Evolutionary conservation across 2,797 vertebrate species (phyloP).

Genomic region (Scolopax rusticola): DNA sequence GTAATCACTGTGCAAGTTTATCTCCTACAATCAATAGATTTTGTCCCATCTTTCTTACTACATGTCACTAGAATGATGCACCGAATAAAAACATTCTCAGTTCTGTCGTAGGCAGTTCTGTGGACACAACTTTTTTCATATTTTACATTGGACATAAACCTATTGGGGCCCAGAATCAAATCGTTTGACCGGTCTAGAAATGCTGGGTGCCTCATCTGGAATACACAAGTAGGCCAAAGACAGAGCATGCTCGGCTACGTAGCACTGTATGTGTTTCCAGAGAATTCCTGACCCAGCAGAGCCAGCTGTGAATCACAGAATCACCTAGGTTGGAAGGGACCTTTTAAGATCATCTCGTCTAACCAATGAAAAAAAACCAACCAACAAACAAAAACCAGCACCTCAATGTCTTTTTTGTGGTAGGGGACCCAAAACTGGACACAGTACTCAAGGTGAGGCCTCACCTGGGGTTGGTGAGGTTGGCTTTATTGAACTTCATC

Average conservation of each 20-base stretch:
- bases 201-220: neutral
- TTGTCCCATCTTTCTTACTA: neutral
- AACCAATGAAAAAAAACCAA: no score
- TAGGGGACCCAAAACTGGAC: no score
- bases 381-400: no score
- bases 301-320: neutral
- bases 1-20: neutral
- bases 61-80: neutral
- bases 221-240: neutral
- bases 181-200: neutral
- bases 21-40: neutral
- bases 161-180: neutral
- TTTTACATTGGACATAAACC: neutral
- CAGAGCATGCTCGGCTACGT: fast-evolving
- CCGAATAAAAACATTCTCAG: neutral
- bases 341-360: no score
- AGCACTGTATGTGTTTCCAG: neutral
- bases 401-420: no score
- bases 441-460: no score
- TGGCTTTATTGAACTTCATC: no score
- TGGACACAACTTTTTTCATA: neutral
- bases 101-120: neutral
- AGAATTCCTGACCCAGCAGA: neutral
- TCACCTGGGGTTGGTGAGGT: no score
- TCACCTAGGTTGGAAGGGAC: no score